Conservation (phyloP, 2,888 invertebrate genomes). For the Conistra vaccinii region DNA sequence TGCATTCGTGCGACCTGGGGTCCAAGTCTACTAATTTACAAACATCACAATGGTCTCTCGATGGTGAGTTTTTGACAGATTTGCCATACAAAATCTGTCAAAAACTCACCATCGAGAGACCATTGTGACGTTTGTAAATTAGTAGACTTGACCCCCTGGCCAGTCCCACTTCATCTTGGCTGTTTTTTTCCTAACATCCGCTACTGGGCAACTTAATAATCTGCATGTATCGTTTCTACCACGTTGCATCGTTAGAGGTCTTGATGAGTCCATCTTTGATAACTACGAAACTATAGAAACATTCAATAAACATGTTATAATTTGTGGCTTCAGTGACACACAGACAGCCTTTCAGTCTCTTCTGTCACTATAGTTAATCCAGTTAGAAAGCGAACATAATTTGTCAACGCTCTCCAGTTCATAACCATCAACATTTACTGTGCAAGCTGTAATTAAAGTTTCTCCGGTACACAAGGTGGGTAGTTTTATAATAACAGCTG, state of each 20-base stretch:
- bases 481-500: slow-evolving; percentile 11
- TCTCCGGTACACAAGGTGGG: slow-evolving; percentile 34
- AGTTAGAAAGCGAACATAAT: slow-evolving; percentile 64
- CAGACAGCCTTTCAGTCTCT: neutral
- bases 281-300: neutral
- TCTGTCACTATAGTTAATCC: slow-evolving; percentile 17
- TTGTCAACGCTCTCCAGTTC: slow-evolving; percentile 36
- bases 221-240: no score
- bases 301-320: neutral
- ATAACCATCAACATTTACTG: slow-evolving; percentile 17
- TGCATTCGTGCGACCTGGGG: neutral
- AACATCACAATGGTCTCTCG: no score
- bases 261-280: no score
- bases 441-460: slow-evolving; percentile 39
- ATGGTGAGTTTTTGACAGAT: no score
- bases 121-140: no score
- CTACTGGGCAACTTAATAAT: neutral
- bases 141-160: no score
- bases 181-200: neutral
- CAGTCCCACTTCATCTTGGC: neutral
- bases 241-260: neutral
- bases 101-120: no score
- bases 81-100: no score
- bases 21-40: no score
- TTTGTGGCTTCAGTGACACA: neutral